These are phyloP conservation scores for Thymelicus sylvestris DNA, from an alignment of 2,888 invertebrate genomes.

Conservation along the genomic window DNA sequence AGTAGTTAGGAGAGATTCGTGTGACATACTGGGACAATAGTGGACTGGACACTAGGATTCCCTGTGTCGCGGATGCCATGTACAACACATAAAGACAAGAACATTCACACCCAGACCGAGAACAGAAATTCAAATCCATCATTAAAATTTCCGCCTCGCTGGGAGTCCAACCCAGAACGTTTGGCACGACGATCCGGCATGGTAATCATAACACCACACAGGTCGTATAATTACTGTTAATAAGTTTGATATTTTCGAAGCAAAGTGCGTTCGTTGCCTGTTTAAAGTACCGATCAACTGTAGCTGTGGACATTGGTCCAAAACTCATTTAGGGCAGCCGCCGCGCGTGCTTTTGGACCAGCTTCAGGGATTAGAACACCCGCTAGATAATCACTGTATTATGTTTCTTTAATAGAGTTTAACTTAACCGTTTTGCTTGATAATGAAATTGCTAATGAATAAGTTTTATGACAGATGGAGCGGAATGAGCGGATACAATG, in stretches of 20 bases:
- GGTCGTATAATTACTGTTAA: neutral
- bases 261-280: neutral
- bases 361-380: neutral
- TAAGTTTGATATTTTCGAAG: neutral
- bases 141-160: too few species aligned
- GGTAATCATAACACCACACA: too few species aligned
- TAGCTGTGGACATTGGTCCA: neutral
- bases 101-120: too few species aligned
- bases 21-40: too few species aligned
- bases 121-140: too few species aligned
- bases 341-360: neutral
- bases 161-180: too few species aligned
- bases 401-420: slow-evolving; percentile 5
- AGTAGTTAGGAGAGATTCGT: too few species aligned
- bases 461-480: neutral
- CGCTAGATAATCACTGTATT: slow-evolving; percentile 9
- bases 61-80: too few species aligned
- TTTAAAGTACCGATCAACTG: neutral
- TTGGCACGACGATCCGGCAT: too few species aligned
- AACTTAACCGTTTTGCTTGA: neutral
- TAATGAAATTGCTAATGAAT: neutral
- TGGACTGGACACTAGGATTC: too few species aligned
- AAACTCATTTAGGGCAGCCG: slow-evolving; percentile 9
- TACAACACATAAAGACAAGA: too few species aligned
- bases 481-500: too few species aligned